Evolutionary conservation across 2,797 vertebrate genomes (phyloP).

Genomic region (Champsocephalus gunnari): DNA sequence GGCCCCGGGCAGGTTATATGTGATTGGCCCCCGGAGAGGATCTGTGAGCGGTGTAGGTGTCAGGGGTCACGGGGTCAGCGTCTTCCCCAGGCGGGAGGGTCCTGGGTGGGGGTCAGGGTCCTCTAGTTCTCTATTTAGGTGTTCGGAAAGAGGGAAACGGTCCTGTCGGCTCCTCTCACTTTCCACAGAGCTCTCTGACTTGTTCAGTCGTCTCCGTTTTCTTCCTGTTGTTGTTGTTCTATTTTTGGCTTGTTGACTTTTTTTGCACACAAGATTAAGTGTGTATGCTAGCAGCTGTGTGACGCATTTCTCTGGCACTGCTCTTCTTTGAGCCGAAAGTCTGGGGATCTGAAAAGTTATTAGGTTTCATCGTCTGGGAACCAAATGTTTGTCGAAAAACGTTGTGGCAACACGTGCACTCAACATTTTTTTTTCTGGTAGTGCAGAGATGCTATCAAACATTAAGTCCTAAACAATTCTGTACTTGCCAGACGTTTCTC

Average conservation of each 20-base stretch:
- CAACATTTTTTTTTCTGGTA: too few relatives aligned
- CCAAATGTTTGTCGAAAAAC: not conserved
- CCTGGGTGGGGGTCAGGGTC: constrained; percentile 48
- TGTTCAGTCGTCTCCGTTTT: not conserved
- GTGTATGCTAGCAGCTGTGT: not conserved
- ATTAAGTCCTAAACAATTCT: too few relatives aligned
- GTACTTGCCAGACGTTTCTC: too few relatives aligned
- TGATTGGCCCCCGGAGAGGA: constrained; percentile 66
- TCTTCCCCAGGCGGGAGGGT: constrained; percentile 49
- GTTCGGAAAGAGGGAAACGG: constrained; percentile 36
- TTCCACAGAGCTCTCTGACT: constrained; percentile 33
- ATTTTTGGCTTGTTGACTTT: constrained; percentile 31
- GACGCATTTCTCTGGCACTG: too few relatives aligned
- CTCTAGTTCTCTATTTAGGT: constrained; percentile 53
- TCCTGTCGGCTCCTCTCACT: constrained; percentile 50
- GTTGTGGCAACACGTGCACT: not conserved
- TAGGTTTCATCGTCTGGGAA: not conserved
- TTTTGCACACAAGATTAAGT: constrained; percentile 11
- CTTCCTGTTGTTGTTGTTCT: constrained; percentile 23
- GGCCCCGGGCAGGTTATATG: constrained; percentile 42
- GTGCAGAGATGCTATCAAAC: too few relatives aligned
- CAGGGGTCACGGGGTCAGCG: constrained; percentile 71
- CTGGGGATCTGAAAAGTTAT: not conserved
- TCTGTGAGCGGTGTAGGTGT: constrained; percentile 70
- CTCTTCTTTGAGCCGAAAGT: not conserved